Evolutionary conservation across 53 echinoderm and acorn worm species (phyloP).

Genomic region (Paelopatides confundens): DNA sequence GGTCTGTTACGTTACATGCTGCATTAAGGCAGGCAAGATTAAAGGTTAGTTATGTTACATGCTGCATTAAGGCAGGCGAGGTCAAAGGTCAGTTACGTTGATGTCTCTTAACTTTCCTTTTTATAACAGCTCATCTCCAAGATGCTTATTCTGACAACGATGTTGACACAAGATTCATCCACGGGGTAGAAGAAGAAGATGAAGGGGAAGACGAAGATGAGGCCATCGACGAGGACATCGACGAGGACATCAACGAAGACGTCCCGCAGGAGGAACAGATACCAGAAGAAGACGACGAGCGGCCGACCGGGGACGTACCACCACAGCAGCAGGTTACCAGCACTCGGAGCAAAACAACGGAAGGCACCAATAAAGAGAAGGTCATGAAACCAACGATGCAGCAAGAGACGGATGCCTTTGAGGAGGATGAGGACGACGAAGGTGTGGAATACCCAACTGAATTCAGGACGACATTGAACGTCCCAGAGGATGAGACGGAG

Average conservation of each 20-base stretch:
- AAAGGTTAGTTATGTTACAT: too few species aligned
- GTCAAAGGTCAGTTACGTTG: too few species aligned
- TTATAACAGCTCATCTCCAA: slow-evolving; percentile 1
- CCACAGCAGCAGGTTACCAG: slow-evolving; percentile 14
- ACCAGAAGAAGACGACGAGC: not conserved
- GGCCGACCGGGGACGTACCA: not conserved
- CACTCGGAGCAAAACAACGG: not conserved
- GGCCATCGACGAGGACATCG: not conserved
- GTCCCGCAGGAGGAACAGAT: not conserved
- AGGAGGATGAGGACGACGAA: slow-evolving; percentile 24
- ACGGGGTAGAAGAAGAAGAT: slow-evolving; percentile 3
- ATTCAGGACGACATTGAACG: slow-evolving; percentile 34
- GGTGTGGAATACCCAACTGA: slow-evolving; percentile 34
- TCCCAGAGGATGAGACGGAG: slow-evolving; percentile 35
- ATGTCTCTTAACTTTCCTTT: not conserved
- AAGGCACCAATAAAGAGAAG: not conserved
- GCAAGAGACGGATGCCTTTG: not conserved
- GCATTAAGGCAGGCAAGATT: too few species aligned
- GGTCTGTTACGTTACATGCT: too few species aligned
- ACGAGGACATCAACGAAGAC: not conserved
- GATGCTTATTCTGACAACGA: slow-evolving; percentile 1
- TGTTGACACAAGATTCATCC: slow-evolving; percentile 14
- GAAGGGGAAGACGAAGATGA: slow-evolving; percentile 21
- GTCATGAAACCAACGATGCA: not conserved
- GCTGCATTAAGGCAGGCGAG: too few species aligned